Evolutionary conservation across 2,797 vertebrate species (phyloP).

Genomic region (Paratrypauchen microcephalus): DNA sequence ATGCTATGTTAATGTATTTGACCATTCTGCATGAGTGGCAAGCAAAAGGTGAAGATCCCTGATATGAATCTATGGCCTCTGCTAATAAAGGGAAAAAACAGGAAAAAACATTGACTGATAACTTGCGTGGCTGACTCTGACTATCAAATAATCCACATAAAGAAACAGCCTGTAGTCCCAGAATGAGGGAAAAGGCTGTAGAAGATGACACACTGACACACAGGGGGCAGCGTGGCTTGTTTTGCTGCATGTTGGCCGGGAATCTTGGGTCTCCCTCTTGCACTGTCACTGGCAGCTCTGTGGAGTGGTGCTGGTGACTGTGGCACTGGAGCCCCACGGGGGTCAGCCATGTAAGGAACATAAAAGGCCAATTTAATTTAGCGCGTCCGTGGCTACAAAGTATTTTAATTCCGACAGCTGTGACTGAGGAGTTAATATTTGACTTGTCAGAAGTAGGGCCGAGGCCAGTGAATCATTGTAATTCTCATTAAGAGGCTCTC

Average conservation of each 20-base stretch:
- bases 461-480: slow-evolving; percentile 99
- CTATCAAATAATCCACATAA: slow-evolving; percentile 59
- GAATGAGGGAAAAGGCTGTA: slow-evolving; percentile 46
- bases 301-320: slow-evolving; percentile 63
- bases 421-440: slow-evolving; percentile 99
- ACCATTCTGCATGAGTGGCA: slow-evolving; percentile 61
- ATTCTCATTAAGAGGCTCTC: slow-evolving; percentile 99
- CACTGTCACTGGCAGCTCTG: slow-evolving; percentile 52
- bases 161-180: slow-evolving; percentile 57
- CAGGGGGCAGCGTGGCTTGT: slow-evolving; percentile 46
- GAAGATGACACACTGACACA: slow-evolving; percentile 63
- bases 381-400: slow-evolving; percentile 98
- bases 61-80: slow-evolving; percentile 43
- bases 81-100: slow-evolving; percentile 45
- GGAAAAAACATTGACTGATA: slow-evolving; percentile 45
- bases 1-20: slow-evolving; percentile 60
- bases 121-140: slow-evolving; percentile 61
- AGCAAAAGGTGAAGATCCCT: slow-evolving; percentile 69
- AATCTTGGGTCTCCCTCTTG: slow-evolving; percentile 43
- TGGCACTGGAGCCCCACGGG: slow-evolving; percentile 92
- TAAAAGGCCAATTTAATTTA: slow-evolving; percentile 99
- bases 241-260: slow-evolving; percentile 24
- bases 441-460: slow-evolving; percentile 99
- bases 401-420: slow-evolving; percentile 99
- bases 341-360: slow-evolving; percentile 99